Conservation (phyloP, 2,113 vertebrate genomes). For the Pteruthius melanotis region DNA sequence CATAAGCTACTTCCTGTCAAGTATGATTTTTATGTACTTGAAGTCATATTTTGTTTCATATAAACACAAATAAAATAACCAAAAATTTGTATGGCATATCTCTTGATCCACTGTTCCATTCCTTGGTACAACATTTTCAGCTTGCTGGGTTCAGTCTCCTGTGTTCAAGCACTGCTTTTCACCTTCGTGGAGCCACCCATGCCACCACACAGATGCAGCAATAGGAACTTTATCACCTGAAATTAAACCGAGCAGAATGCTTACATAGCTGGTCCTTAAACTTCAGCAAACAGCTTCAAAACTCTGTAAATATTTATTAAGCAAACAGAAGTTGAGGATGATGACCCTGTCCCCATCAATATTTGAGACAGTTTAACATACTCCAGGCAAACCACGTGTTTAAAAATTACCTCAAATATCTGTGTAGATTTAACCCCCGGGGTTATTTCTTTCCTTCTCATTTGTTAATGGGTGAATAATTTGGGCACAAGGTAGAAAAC, state of each 20-base stretch:
- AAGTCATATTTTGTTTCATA: neutral
- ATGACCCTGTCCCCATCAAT: neutral
- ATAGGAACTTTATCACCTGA: neutral
- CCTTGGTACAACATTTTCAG: neutral
- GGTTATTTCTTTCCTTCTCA: neutral
- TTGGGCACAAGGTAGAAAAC: neutral
- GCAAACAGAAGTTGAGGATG: neutral
- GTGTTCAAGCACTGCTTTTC: neutral
- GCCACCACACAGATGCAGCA: neutral
- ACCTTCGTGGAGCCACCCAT: neutral
- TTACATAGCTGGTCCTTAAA: neutral
- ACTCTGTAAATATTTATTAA: neutral
- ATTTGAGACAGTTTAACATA: neutral
- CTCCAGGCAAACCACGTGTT: neutral
- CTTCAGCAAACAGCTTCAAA: neutral
- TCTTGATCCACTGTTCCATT: neutral
- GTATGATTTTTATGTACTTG: neutral
- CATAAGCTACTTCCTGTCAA: neutral
- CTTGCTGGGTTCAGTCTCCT: neutral
- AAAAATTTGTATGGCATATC: neutral
- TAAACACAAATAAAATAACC: neutral
- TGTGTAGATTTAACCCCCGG: neutral
- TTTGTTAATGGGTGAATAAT: neutral
- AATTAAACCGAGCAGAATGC: neutral
- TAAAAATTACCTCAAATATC: neutral